Evolutionary conservation across 2,888 invertebrate species (phyloP).

Genomic region (Noctua comes): DNA sequence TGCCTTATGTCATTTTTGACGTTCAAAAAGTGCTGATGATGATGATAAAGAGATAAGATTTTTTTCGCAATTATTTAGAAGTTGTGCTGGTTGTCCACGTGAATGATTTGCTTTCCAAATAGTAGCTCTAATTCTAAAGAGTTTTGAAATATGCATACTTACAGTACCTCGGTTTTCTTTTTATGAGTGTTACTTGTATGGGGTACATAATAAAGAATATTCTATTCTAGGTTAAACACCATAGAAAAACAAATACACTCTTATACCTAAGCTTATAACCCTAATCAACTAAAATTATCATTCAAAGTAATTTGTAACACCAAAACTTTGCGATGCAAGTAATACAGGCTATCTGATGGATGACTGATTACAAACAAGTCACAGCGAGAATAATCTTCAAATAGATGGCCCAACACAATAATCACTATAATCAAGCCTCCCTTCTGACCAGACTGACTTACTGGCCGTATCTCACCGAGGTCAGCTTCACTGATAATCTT

Average conservation of each 20-base stretch:
- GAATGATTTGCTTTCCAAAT: neutral
- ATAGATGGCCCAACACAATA: slow-evolving; percentile 26
- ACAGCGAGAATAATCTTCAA: slow-evolving; percentile 10
- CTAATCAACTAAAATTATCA: neutral
- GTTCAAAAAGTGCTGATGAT: neutral
- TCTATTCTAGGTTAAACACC: neutral
- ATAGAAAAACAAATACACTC: neutral
- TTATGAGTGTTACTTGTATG: no score
- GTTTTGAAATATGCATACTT: neutral
- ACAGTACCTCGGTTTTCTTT: no score
- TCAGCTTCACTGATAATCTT: slow-evolving; percentile 51
- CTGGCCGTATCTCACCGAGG: slow-evolving; percentile 21
- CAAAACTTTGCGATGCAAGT: slow-evolving; percentile 11
- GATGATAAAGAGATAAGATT: neutral
- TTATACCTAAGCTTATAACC: neutral
- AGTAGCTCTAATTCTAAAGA: no score
- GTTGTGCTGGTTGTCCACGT: neutral
- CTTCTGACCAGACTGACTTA: slow-evolving; percentile 10
- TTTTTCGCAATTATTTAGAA: neutral
- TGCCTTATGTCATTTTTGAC: neutral
- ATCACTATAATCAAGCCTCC: slow-evolving; percentile 21
- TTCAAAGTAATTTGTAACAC: neutral
- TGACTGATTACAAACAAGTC: slow-evolving; percentile 19
- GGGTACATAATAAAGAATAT: no score
- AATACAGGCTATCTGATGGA: slow-evolving; percentile 22